Evolutionary conservation across 2,888 invertebrate species (phyloP).

Genomic region (Macrosoma leucophasiata): DNA sequence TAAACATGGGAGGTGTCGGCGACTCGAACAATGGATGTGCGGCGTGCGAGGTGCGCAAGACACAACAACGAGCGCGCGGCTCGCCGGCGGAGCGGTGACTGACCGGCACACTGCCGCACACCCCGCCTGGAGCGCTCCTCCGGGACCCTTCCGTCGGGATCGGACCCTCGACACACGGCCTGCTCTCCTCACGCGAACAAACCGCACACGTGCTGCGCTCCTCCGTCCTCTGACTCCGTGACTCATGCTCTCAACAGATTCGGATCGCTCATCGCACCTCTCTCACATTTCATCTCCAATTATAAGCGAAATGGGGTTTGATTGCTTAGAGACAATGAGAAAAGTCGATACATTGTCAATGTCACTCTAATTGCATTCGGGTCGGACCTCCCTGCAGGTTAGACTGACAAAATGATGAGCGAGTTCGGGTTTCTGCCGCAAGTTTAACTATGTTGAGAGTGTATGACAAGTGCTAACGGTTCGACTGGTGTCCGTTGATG

Average conservation of each 20-base stretch:
- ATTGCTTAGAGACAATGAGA: slow-evolving; percentile 14
- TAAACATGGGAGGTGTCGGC: slow-evolving; percentile 50
- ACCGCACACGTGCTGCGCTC: slow-evolving; percentile 39
- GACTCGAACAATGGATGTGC: slow-evolving; percentile 44
- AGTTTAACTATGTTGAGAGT: slow-evolving; percentile 13
- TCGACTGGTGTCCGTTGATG: slow-evolving; percentile 29
- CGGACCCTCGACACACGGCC: slow-evolving; percentile 42
- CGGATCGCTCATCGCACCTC: slow-evolving; percentile 26
- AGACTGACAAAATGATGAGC: slow-evolving; percentile 8
- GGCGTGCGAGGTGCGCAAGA: slow-evolving; percentile 30
- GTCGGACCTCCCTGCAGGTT: too few relatives aligned
- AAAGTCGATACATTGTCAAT: slow-evolving; percentile 2
- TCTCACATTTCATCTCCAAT: slow-evolving; percentile 10
- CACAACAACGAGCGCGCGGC: slow-evolving; percentile 56
- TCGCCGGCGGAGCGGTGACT: slow-evolving; percentile 71
- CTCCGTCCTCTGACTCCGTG: slow-evolving; percentile 24
- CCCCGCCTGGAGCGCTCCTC: slow-evolving; percentile 62
- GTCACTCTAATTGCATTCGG: too few relatives aligned
- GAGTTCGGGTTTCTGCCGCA: too few relatives aligned
- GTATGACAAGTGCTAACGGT: slow-evolving; percentile 19
- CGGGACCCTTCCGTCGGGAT: slow-evolving; percentile 69
- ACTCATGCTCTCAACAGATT: slow-evolving; percentile 36
- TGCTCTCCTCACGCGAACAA: slow-evolving; percentile 39
- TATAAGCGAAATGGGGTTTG: slow-evolving; percentile 14
- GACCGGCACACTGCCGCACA: slow-evolving; percentile 71